Evolutionary conservation across 2,113 vertebrate species (phyloP).

Genomic region (Nasalis larvatus): DNA sequence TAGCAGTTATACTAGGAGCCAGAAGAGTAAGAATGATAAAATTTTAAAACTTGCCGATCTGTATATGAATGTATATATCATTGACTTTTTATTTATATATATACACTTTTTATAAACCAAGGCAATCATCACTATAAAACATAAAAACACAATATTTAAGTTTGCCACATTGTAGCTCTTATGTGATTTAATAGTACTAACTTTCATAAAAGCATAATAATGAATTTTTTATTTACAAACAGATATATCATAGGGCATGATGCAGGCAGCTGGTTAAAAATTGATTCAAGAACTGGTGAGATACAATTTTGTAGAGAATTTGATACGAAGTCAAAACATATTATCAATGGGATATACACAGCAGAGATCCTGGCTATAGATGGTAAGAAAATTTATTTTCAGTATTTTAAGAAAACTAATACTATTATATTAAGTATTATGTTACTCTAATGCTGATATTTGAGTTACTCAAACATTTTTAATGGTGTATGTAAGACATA

Average conservation of each 20-base stretch:
- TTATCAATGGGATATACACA: constrained; percentile 88
- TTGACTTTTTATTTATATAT: neutral
- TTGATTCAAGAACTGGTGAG: constrained; percentile 90
- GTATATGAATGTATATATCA: neutral
- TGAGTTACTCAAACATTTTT: neutral
- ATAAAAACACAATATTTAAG: neutral
- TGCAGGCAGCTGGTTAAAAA: constrained; percentile 90
- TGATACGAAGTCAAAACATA: constrained; percentile 87
- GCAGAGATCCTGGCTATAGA: constrained; percentile 92
- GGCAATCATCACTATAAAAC: neutral
- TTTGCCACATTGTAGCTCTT: neutral
- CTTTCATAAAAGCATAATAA: constrained; percentile 3
- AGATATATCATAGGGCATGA: constrained; percentile 93
- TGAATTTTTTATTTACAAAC: constrained; percentile 69
- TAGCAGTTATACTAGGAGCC: constrained; percentile 2
- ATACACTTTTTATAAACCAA: neutral
- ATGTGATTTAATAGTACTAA: neutral
- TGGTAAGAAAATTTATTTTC: constrained; percentile 84
- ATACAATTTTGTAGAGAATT: constrained; percentile 90
- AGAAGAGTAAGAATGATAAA: constrained; percentile 12
- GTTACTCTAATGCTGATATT: neutral
- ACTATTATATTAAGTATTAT: neutral
- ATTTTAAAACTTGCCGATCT: neutral
- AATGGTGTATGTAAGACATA: neutral
- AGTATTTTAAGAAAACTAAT: constrained; percentile 1